Evolutionary conservation across 2,113 vertebrate species (phyloP).

Genomic region (Pelmatolapia mariae): DNA sequence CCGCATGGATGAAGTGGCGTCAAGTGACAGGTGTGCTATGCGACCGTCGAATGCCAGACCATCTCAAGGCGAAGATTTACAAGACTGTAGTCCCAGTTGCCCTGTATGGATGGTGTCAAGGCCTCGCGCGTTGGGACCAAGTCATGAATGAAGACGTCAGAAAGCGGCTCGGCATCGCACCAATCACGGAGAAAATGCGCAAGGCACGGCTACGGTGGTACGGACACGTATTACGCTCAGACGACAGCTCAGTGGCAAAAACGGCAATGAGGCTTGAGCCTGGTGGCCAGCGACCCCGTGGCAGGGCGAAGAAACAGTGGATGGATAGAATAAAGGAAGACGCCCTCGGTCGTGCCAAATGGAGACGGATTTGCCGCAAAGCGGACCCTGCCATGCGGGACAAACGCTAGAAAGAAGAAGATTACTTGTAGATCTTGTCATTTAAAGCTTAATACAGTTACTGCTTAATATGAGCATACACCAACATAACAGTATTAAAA

Average conservation of each 20-base stretch:
- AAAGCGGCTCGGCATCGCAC: not conserved
- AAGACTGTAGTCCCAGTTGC: not conserved
- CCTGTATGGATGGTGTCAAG: not conserved
- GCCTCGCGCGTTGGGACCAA: not conserved
- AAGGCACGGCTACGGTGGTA: not conserved
- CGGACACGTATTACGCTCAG: not conserved
- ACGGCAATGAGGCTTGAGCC: not conserved
- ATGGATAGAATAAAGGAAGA: not conserved
- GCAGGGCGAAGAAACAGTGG: not conserved
- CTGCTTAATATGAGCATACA: not conserved
- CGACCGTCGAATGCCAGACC: not conserved
- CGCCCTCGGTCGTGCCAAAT: rapidly evolving
- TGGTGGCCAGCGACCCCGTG: not conserved
- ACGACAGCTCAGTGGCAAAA: not conserved
- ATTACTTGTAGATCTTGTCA: not conserved
- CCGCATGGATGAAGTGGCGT: not conserved
- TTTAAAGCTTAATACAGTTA: not conserved
- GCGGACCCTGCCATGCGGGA: not conserved
- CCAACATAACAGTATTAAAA: not conserved
- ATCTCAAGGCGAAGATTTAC: not conserved
- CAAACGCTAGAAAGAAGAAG: not conserved
- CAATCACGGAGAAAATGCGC: not conserved
- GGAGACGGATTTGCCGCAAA: not conserved
- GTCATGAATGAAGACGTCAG: not conserved
- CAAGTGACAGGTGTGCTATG: not conserved